Evolutionary conservation across 2,888 invertebrate species (phyloP), one percentile per base, ranked within the genome.

Genomic region (Ferdinandea cuprea): DNA sequence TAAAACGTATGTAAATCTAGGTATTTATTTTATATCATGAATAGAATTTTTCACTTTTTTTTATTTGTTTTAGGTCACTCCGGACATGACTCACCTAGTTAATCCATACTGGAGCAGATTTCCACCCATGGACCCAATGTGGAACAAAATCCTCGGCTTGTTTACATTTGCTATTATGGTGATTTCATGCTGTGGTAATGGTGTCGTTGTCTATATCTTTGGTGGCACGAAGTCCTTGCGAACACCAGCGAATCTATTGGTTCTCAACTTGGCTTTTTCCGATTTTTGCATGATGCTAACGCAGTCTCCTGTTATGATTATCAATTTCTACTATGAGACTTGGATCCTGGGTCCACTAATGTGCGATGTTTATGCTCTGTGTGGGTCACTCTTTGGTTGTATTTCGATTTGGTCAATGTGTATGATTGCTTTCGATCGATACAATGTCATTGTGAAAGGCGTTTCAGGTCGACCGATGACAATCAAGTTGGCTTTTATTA

Each of bases 361-460:
- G 91, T 98, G 98, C 90, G 95, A 97, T 90, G 88, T 98, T 2
- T 98, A 98, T 90, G 97, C 94, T 44, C 94, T 96, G 91, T 92
- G 94, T 65, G 98, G 98, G 35, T 98, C 97, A 42, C 92, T 97
- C 73, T 97, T 96, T 88, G 98, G 98, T 78, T 96, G 97, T 89
- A 93, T 93, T 87, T 98, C 97, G 76, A 98, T 98, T 88, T 97
- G 97, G 96, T 95, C 96, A 28, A 96, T 98, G 96, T 95, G 95
- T n/a, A 94, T 95, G 94, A 97, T 98, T 87, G 96, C 98, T 72
- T 93, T 97, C 88, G 98, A 98, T 90, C 93, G 98, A 86, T 98
- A 98, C 93, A 96, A 97, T 90, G 98, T 98, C 72, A 98, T 98
- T 89, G 97, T 98, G 40, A 97, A 96, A 91, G 96, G 96, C 85